Conservation (phyloP, 23 tunicate genomes). For the Phallusia fumigata region DNA sequence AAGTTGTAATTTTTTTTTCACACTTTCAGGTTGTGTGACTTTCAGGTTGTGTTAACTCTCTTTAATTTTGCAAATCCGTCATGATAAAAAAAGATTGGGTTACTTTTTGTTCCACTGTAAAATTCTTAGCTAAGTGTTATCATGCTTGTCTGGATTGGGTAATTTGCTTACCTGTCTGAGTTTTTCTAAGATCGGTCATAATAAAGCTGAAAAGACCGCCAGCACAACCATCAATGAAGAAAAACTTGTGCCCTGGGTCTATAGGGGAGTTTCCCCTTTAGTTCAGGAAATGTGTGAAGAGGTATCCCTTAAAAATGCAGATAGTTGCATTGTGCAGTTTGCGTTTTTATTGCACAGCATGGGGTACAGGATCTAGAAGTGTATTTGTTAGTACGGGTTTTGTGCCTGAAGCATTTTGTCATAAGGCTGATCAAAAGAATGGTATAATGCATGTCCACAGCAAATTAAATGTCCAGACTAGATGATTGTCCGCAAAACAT, state of each 20-base stretch:
- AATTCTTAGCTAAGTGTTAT: not conserved
- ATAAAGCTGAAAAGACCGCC: conserved; percentile 16
- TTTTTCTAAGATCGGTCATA: conserved; percentile 26
- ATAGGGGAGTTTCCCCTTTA: conserved; percentile 38
- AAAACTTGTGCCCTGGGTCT: conserved; percentile 31
- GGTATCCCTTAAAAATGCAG: conserved; percentile 37
- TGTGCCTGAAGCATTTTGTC: no score
- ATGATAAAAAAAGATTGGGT: not conserved
- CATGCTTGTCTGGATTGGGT: no score
- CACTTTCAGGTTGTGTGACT: no score
- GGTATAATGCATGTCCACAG: no score
- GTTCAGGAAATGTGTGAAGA: conserved; percentile 73
- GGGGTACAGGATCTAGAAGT: no score
- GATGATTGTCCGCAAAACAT: no score
- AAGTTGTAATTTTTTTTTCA: no score
- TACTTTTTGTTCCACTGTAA: not conserved
- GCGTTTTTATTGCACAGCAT: not conserved
- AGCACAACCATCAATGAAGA: not conserved
- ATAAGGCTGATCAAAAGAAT: no score
- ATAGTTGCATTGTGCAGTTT: not conserved
- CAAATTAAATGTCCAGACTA: no score
- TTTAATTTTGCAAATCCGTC: no score
- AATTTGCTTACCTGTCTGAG: not conserved
- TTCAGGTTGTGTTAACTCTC: no score
- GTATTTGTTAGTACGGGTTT: no score